phyloP scores from a whole-genome alignment of 2,113 vertebrate genomes.

The Halichoerus grypus region DNA sequence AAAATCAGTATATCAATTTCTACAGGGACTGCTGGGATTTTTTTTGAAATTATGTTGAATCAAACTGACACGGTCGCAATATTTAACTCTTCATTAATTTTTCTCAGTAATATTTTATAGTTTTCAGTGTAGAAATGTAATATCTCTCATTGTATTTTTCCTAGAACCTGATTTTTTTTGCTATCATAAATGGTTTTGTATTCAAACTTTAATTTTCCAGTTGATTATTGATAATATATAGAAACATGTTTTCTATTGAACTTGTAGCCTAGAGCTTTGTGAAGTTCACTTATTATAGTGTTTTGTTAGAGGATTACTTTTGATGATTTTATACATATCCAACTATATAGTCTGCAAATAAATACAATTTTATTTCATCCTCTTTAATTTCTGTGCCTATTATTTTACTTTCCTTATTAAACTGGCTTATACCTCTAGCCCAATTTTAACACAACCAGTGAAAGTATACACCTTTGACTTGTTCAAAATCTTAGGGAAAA shows the following conservation, averaged over 20 bases:
- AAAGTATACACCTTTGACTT: not conserved
- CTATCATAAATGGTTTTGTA: not conserved
- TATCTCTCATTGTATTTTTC: not conserved
- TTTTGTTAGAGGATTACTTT: not conserved
- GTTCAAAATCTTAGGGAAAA: not conserved
- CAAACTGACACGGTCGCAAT: not conserved
- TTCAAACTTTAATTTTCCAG: not conserved
- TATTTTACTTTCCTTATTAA: not conserved
- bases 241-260: conserved; percentile 13
- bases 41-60: not conserved
- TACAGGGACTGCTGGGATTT: not conserved
- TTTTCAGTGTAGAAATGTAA: not conserved
- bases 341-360: not conserved
- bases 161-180: not conserved
- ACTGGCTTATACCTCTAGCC: not conserved
- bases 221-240: not conserved
- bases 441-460: not conserved
- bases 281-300: not conserved
- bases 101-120: not conserved
- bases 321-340: not conserved
- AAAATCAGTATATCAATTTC: not conserved
- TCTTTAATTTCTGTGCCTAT: not conserved
- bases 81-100: not conserved
- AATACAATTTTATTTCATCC: not conserved
- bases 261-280: not conserved